Base-by-base conservation (phyloP, 2,113 vertebrate species). In the Todiramphus chloris region DNA sequence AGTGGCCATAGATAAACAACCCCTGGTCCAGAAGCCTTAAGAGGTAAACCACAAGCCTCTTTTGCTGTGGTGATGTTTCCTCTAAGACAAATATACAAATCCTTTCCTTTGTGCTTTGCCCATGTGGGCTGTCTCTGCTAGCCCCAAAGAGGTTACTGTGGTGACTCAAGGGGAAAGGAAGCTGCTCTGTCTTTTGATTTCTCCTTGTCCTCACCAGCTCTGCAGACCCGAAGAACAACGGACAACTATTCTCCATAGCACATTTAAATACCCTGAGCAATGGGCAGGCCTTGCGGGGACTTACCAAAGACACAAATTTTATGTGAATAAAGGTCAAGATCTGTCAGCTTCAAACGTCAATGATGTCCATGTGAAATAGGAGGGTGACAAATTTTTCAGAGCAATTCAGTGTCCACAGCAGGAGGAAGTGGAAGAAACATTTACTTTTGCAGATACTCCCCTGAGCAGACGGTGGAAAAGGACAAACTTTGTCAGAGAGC, bases 281-380 rank as follows among this genome's bases (percentile, higher is more conserved):
- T 6, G 16, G 14, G 19, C 16, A 80, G 66, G n/a, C 24, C 1
- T 0, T 25, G 33, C 1, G 1, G 6, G 11, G 19, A 1, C 35
- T 23, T 59, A 63, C 27, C n/a, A 51, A 62, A 67, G 23, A 15
- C 10, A 2, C 24, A 8, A 46, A 35, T 90, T 60, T n/a, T 48
- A 37, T 39, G 20, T 50, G 43, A 80, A 79, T 21, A 68, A 20
- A 59, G 17, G 3, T 46, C 39, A 43, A 56, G 37, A 31, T 72
- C 74, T 89, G 13, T 37, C 31, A 18, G 7, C 68, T 66, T 75
- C 46, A 86, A 74, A 59, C 31, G 41, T 70, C 66, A 23, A 1
- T 1, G 8, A 24, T 56, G 11, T 55, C 43, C n/a, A 7, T 2
- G 5, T 56, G 39, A 85, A 86, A 86, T 11, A 51, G 31, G 33